Conservation (phyloP, 2,113 vertebrate genomes). For the Cryptomyrus ogoouensis region DNA sequence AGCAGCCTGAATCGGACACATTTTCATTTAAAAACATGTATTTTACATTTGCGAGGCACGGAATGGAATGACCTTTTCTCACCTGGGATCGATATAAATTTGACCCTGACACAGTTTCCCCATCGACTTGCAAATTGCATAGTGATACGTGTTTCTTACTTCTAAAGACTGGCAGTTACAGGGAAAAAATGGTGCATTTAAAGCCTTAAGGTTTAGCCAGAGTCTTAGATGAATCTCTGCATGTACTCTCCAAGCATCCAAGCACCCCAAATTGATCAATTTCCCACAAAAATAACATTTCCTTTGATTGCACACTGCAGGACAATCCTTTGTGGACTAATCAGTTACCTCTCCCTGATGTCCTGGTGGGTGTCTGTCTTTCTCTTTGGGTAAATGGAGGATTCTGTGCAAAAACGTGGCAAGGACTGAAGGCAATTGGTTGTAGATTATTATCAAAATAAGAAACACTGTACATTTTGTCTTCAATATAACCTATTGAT, state of each 20-base stretch:
- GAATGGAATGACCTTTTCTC: background rate
- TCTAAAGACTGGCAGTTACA: background rate
- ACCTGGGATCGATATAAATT: background rate
- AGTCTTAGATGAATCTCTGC: background rate
- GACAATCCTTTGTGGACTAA: slow-evolving; percentile 37
- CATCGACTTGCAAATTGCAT: background rate
- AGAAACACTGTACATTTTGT: background rate
- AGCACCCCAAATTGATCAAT: slow-evolving; percentile 31
- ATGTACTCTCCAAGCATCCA: slow-evolving; percentile 6
- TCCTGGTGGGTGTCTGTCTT: slow-evolving; percentile 25
- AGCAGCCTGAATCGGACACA: background rate
- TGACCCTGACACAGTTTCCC: background rate
- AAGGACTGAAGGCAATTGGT: background rate
- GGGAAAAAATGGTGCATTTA: slow-evolving; percentile 5
- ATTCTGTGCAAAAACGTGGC: background rate
- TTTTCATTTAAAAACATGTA: background rate
- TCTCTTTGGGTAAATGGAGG: slow-evolving; percentile 20
- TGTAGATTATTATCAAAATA: background rate
- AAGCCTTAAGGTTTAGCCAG: background rate
- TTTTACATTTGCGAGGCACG: background rate
- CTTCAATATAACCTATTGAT: background rate
- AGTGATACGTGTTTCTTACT: background rate
- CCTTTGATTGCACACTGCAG: slow-evolving; percentile 13
- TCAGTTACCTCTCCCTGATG: slow-evolving; percentile 42
- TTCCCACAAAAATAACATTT: slow-evolving; percentile 30